Base-by-base conservation (phyloP, 2,797 vertebrate species). In the Chelon labrosus region DNA sequence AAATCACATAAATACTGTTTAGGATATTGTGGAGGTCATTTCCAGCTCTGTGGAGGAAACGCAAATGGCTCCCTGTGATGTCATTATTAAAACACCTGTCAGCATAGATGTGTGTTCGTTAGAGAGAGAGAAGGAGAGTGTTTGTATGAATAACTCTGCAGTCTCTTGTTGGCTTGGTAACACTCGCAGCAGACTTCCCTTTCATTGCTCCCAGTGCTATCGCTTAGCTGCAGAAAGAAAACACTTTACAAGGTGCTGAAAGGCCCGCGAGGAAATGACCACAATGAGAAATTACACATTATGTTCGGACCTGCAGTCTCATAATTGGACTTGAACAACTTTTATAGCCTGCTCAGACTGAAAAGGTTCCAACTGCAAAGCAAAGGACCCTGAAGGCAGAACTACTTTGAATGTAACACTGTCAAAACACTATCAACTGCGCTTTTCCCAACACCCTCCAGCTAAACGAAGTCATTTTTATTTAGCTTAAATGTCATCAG, bases 81-180 rank as follows among this genome's bases (percentile, higher is more conserved):
- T 81, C 65, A 80, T 70, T 84, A 72, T 82, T 70, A 80, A 84
- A 84, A 75, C 73, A 72, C 69, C 77, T 82, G 75, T 86, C 77
- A 51, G 22, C 57, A 17, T 20, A 19, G 1, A 13, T 58, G 25
- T 38, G 56, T 72, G 59, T 54, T 63, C 56, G 14, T 35, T 22
- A 17, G 5, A 31, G 7, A 7, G 11, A 12, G 22, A 10, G 44
- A 44, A 11, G 25, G 25, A 27, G 31, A 35, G 31, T 68, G 49
- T 41, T 41, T 39, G 46, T 47, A 1, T 60, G 47, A 67, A 39
- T 51, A 73, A 61, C 14, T 38, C 50, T 8, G 14, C 49, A 69
- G 42, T 73, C 70, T 72, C 65, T 51, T 2, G 39, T 71, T 74
- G 77, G 72, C 68, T 70, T 65, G 58, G 67, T 77, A 85, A 85